Conservation (phyloP, 2,888 invertebrate species). For the Lithophane ornitopus region DNA sequence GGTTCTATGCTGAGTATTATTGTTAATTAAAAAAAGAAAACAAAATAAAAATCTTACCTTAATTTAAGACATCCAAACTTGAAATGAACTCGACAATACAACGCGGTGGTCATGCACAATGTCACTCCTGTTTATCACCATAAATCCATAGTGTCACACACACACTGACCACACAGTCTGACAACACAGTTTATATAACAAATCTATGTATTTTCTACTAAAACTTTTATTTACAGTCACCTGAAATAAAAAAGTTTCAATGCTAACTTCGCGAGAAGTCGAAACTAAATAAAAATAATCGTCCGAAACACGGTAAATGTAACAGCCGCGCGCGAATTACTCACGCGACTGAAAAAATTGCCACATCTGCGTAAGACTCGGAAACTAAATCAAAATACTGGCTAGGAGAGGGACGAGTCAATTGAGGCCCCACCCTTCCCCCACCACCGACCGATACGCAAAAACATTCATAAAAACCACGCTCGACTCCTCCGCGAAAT, state of each 20-base stretch:
- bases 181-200: conserved; percentile 72
- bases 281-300: conserved; percentile 72
- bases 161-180: conserved; percentile 72
- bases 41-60: conserved; percentile 79
- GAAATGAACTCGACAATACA: conserved; percentile 72
- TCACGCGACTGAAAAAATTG: conserved; percentile 90
- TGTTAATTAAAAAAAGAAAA: conserved; percentile 33
- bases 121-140: conserved; percentile 70
- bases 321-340: conserved; percentile 86
- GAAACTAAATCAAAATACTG: conserved; percentile 91
- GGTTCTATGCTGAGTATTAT: not conserved
- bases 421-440: conserved; percentile 88
- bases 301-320: conserved; percentile 79
- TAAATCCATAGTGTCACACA: conserved; percentile 78
- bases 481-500: conserved; percentile 87
- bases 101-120: conserved; percentile 71
- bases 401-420: conserved; percentile 90
- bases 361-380: conserved; percentile 90
- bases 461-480: conserved; percentile 90
- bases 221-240: conserved; percentile 71
- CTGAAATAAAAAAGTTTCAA: conserved; percentile 77
- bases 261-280: conserved; percentile 71
- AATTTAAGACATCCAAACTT: conserved; percentile 86
- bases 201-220: conserved; percentile 75
- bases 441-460: conserved; percentile 85